Conservation (phyloP, 2,113 vertebrate species). For the Catharus minimus region DNA sequence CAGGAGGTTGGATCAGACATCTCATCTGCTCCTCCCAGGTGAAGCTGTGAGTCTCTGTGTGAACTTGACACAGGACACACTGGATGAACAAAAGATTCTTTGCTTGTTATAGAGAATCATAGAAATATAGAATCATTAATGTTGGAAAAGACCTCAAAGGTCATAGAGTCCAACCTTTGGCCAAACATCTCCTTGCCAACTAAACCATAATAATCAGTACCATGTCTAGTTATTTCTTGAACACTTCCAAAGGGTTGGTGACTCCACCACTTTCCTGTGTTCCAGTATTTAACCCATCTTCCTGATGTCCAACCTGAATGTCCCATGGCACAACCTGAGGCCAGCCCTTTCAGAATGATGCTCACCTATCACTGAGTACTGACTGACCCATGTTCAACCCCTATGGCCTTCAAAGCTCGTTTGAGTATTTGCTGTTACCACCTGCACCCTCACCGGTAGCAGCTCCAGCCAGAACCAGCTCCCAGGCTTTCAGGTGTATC, state of each 20-base stretch:
- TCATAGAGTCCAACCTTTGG: not conserved
- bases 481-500: not conserved
- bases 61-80: not conserved
- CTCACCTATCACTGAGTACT: no score
- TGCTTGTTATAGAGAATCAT: not conserved
- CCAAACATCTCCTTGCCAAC: not conserved
- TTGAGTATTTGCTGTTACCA: not conserved
- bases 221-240: accelerated
- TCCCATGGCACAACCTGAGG: not conserved
- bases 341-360: not conserved
- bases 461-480: not conserved
- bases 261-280: not conserved
- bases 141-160: not conserved
- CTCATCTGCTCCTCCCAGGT: not conserved
- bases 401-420: not conserved
- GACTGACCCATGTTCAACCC: not conserved
- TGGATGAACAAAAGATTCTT: not conserved
- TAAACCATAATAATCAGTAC: not conserved
- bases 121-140: not conserved
- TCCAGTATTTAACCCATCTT: not conserved
- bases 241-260: no score
- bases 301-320: not conserved
- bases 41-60: not conserved
- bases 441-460: no score
- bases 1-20: not conserved